Percentiles rank a stretch among this genome's conserved stretches.
Conservation (phyloP, 2,797 vertebrate genomes). For the Melanotaenia nigrans region DNA sequence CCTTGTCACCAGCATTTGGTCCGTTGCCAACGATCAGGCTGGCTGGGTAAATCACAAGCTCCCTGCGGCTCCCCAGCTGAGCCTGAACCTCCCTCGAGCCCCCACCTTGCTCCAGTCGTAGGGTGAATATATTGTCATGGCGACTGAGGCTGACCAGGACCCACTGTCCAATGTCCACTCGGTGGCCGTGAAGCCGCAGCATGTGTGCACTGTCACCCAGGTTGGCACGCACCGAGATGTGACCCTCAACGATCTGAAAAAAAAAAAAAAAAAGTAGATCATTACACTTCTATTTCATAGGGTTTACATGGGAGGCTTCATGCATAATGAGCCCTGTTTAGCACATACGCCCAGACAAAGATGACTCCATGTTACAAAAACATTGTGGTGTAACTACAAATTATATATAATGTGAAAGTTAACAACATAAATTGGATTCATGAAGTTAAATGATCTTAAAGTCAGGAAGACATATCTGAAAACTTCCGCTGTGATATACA, state of each 20-base stretch:
- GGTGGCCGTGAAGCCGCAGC: constrained; percentile 78
- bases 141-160: constrained; percentile 83
- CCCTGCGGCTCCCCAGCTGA: constrained; percentile 74
- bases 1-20: constrained; percentile 61
- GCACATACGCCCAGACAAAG: background rate
- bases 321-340: background rate
- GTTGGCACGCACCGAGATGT: constrained; percentile 82
- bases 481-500: background rate
- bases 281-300: background rate
- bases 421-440: too few species aligned
- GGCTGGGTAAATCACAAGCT: constrained; percentile 82
- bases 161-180: constrained; percentile 89
- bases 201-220: constrained; percentile 80
- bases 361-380: background rate
- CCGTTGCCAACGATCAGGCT: constrained; percentile 82
- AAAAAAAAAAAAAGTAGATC: constrained; percentile 8
- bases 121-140: constrained; percentile 85
- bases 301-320: background rate
- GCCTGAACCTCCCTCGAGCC: constrained; percentile 84
- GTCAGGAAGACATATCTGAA: too few species aligned
- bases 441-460: too few species aligned
- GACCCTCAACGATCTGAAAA: constrained; percentile 84
- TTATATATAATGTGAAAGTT: too few species aligned
- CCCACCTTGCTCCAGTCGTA: constrained; percentile 86
- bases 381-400: too few species aligned